These are phyloP conservation scores for Diogma glabrata DNA, from an alignment of 2,888 invertebrate genomes.

Conservation along the genomic window DNA sequence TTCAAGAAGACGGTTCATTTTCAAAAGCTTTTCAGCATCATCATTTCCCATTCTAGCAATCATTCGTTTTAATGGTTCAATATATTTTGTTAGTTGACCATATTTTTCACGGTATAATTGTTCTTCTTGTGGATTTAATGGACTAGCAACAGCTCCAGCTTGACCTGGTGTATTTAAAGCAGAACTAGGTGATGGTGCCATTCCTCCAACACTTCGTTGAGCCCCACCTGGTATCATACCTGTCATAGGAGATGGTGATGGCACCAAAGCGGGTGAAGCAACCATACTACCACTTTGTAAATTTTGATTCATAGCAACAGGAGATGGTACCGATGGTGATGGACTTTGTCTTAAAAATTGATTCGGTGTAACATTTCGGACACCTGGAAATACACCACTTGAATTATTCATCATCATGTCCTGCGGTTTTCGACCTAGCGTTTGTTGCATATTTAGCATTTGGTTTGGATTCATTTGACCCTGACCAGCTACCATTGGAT, in stretches of 20 bases:
- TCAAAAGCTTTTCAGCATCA: constrained; percentile 79
- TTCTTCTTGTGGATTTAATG: constrained; percentile 63
- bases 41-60: constrained; percentile 79
- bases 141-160: constrained; percentile 47
- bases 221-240: constrained; percentile 42
- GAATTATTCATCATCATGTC: constrained; percentile 34
- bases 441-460: constrained; percentile 30
- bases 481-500: constrained; percentile 24
- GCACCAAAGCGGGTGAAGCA: constrained; percentile 55
- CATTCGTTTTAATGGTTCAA: constrained; percentile 84
- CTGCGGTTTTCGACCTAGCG: constrained; percentile 29
- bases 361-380: constrained; percentile 56
- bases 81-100: constrained; percentile 83
- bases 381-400: constrained; percentile 39
- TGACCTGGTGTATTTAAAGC: constrained; percentile 68
- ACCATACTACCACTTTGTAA: constrained; percentile 38
- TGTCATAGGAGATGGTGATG: constrained; percentile 55
- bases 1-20: constrained; percentile 89
- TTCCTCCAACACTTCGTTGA: constrained; percentile 38
- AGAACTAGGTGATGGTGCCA: constrained; percentile 72
- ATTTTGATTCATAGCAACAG: constrained; percentile 48
- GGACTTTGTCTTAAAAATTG: constrained; percentile 73
- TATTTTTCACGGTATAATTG: constrained; percentile 88
- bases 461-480: constrained; percentile 23
- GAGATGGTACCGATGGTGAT: constrained; percentile 62